These are phyloP conservation scores for Henicopernis longicauda DNA, from an alignment of 2,113 vertebrate genomes.

Conservation along the genomic window DNA sequence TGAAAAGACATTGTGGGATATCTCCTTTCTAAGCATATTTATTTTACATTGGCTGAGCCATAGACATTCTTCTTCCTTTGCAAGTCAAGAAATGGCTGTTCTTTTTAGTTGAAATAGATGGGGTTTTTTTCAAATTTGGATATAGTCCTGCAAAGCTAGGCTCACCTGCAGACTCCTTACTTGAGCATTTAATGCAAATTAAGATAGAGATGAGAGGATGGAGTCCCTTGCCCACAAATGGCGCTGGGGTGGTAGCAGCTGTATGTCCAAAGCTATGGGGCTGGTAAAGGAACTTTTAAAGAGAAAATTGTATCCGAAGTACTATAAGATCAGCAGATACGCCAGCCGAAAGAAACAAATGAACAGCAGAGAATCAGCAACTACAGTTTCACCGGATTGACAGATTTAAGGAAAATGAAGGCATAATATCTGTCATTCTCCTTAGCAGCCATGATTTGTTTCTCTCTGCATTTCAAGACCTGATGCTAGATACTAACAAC, in stretches of 20 bases:
- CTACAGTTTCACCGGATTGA: not conserved
- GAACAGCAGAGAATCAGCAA: not conserved
- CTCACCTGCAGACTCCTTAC: not conserved
- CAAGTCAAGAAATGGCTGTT: not conserved
- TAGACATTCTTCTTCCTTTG: not conserved
- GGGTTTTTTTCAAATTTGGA: not conserved
- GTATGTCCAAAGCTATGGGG: not conserved
- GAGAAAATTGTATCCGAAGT: not conserved
- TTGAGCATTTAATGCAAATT: not conserved
- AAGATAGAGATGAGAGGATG: not conserved
- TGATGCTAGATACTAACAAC: not conserved
- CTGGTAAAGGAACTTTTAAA: not conserved
- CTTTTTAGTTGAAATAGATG: not conserved
- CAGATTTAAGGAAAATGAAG: not conserved
- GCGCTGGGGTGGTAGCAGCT: not conserved
- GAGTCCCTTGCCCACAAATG: not conserved
- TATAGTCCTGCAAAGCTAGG: not conserved
- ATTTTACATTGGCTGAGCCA: not conserved
- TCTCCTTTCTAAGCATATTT: not conserved
- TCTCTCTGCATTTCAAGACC: not conserved
- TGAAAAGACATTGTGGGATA: not conserved
- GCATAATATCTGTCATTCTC: not conserved
- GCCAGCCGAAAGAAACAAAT: not conserved
- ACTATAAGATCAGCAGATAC: not conserved
- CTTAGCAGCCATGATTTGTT: not conserved